These are phyloP conservation scores for Pentalonia nigronervosa DNA, from an alignment of 1,140 invertebrate species.

Conservation along the genomic window DNA sequence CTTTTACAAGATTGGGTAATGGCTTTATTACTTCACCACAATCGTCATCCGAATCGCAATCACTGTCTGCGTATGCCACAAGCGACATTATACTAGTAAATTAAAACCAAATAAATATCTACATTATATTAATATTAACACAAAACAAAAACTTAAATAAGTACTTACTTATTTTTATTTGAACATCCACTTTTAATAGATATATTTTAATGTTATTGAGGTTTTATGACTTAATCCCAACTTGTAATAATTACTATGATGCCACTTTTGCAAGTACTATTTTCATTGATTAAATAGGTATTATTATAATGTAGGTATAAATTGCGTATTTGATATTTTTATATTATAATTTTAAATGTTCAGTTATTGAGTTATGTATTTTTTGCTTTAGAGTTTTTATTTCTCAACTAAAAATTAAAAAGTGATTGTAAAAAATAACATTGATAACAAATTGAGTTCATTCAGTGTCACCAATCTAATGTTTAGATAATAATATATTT, in stretches of 20 bases:
- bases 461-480: too few species aligned
- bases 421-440: constrained; percentile 1
- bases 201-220: background rate
- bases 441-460: background rate
- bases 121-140: background rate
- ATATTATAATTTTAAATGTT: background rate
- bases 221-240: too few species aligned
- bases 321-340: background rate
- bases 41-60: background rate
- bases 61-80: background rate
- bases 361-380: background rate
- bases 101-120: background rate
- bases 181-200: background rate
- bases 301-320: too few species aligned
- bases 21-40: background rate
- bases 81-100: background rate
- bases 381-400: too few species aligned
- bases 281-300: background rate
- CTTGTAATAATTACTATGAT: too few species aligned
- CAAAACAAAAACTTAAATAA: background rate
- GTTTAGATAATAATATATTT: too few species aligned
- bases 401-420: background rate
- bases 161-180: background rate
- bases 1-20: background rate
- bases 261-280: too few species aligned